These are phyloP conservation scores for Dendrolimus punctatus DNA, from an alignment of 1,140 invertebrate species.

Conservation along the genomic window DNA sequence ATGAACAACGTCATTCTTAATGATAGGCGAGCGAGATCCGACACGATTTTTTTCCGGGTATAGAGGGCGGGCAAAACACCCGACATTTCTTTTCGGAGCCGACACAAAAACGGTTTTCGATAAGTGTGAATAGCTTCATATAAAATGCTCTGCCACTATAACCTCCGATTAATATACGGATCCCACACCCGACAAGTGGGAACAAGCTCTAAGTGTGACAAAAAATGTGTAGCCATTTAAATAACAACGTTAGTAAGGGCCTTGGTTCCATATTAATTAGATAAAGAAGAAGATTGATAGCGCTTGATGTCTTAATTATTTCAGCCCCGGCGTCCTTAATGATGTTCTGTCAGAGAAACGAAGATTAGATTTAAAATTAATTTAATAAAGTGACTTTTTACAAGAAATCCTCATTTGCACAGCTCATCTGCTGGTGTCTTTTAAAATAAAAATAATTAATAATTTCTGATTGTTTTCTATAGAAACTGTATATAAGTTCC, in stretches of 20 bases:
- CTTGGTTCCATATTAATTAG: conserved; percentile 13
- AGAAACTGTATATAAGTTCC: too few species aligned
- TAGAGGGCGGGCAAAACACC: conserved; percentile 16
- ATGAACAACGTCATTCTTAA: neutral
- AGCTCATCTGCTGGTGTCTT: too few species aligned
- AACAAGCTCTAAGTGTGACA: conserved; percentile 8
- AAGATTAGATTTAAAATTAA: conserved; percentile 5
- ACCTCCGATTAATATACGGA: conserved; percentile 10
- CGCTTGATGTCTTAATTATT: conserved; percentile 15
- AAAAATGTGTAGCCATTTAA: neutral
- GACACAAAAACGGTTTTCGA: conserved; percentile 10
- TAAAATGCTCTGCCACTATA: conserved; percentile 6
- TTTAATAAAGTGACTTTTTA: neutral
- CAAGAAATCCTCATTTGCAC: too few species aligned
- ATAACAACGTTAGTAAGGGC: neutral
- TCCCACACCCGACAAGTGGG: conserved; percentile 13
- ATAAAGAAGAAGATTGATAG: conserved; percentile 19
- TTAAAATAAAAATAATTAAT: too few species aligned
- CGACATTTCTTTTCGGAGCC: conserved; percentile 9
- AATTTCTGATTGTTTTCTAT: too few species aligned
- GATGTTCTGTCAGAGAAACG: neutral
- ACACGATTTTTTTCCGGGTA: conserved; percentile 16
- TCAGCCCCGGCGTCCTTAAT: conserved; percentile 6
- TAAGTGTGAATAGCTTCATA: conserved; percentile 15
- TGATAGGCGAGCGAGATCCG: neutral